These are phyloP conservation scores for Python bivittatus DNA, from an alignment of 2,113 vertebrate species.

Conservation along the genomic window DNA sequence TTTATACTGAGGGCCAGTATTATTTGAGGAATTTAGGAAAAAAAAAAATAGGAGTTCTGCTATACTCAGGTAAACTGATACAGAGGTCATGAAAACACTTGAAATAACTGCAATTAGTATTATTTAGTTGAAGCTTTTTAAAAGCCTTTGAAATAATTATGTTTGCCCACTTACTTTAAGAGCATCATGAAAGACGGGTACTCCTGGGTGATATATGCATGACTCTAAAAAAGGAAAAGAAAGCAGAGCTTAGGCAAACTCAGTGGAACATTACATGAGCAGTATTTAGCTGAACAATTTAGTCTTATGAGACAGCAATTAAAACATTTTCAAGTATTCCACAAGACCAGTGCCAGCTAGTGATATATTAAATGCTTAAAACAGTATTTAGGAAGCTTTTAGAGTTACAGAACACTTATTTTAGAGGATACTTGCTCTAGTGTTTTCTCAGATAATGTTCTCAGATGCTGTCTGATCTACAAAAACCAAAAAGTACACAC, in stretches of 20 bases:
- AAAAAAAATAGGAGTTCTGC: not conserved
- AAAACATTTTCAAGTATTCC: not conserved
- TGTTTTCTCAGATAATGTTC: not conserved
- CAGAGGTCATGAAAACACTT: not conserved
- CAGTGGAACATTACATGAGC: not conserved
- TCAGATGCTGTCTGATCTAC: not conserved
- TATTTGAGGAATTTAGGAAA: not conserved
- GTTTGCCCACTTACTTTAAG: conserved; percentile 83
- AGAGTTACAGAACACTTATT: not conserved
- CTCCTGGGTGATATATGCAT: conserved; percentile 93
- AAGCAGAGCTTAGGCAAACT: conserved; percentile 7
- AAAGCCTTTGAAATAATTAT: not conserved
- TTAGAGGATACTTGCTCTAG: too few species aligned
- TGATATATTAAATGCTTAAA: not conserved
- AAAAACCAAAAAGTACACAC: not conserved
- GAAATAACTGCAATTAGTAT: not conserved
- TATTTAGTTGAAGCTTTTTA: not conserved
- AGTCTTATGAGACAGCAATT: not conserved
- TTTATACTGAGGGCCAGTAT: too few species aligned
- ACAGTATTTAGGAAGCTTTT: not conserved
- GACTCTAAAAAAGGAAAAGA: conserved; percentile 73
- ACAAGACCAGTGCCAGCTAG: not conserved
- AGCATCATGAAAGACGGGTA: conserved; percentile 97
- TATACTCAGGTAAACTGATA: not conserved
- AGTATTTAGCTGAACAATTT: not conserved